Evolutionary conservation across 2,113 vertebrate genomes (phyloP).

Genomic region (Heliornis fulica): DNA sequence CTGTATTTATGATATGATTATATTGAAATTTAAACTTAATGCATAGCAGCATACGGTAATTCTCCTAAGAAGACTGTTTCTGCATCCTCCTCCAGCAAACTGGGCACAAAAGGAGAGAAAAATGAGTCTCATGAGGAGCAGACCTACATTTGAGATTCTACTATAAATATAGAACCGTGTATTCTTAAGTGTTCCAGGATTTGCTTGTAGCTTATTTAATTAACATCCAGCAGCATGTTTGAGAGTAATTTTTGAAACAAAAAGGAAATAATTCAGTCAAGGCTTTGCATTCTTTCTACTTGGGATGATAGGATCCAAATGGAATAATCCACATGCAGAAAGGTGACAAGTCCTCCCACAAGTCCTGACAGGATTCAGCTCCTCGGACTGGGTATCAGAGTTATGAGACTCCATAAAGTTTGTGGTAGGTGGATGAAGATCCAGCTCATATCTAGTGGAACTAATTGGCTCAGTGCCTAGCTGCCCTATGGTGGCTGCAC

Average conservation of each 20-base stretch:
- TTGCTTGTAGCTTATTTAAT: not conserved
- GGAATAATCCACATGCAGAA: not conserved
- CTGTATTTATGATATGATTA: not conserved
- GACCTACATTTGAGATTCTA: not conserved
- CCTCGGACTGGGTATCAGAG: not conserved
- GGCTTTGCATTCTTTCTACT: not conserved
- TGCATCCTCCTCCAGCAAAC: not conserved
- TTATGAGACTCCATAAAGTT: not conserved
- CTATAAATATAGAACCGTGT: not conserved
- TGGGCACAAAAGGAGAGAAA: not conserved
- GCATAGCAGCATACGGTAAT: not conserved
- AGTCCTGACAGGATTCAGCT: not conserved
- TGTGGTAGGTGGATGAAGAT: not conserved
- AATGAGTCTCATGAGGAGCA: not conserved
- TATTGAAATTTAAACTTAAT: not conserved
- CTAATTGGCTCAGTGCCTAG: not conserved
- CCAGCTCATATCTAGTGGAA: not conserved
- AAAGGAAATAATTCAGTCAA: not conserved
- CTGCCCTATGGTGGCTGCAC: not conserved
- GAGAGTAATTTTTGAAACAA: not conserved
- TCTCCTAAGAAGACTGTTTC: not conserved
- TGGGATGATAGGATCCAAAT: not conserved
- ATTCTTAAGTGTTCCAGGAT: not conserved
- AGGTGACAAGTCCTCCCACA: not conserved
- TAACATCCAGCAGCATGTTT: not conserved